Conservation (phyloP, 2,888 invertebrate genomes). For the Rhamnusium bicolor region DNA sequence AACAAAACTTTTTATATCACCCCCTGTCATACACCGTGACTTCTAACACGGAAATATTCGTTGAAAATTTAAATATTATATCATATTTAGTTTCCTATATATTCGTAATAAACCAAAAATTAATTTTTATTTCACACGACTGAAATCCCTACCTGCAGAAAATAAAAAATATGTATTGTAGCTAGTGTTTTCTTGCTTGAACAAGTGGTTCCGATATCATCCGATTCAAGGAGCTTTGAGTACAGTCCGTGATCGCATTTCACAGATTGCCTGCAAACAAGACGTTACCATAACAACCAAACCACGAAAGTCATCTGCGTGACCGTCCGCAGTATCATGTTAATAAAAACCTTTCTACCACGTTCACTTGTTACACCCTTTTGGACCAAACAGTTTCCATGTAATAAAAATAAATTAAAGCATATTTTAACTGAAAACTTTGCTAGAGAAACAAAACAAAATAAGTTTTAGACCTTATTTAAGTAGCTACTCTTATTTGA, state of each 20-base stretch:
- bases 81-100: too few species aligned
- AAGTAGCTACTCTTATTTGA: too few species aligned
- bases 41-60: too few species aligned
- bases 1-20: too few species aligned
- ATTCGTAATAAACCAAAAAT: too few species aligned
- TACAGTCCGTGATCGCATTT: not conserved
- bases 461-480: not conserved
- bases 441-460: not conserved
- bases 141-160: too few species aligned
- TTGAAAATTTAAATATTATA: too few species aligned
- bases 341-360: not conserved
- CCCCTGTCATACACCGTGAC: too few species aligned
- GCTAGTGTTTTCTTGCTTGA: not conserved
- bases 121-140: too few species aligned
- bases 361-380: not conserved
- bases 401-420: not conserved
- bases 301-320: not conserved
- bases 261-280: not conserved
- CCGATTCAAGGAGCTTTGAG: not conserved
- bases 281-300: not conserved
- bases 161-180: not conserved
- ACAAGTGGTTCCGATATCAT: not conserved
- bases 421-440: not conserved
- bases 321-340: not conserved
- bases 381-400: not conserved